Percentiles rank a stretch among this genome's conserved stretches.
Evolutionary conservation across 2,888 invertebrate species (phyloP).

Genomic region (Theretra japonica): DNA sequence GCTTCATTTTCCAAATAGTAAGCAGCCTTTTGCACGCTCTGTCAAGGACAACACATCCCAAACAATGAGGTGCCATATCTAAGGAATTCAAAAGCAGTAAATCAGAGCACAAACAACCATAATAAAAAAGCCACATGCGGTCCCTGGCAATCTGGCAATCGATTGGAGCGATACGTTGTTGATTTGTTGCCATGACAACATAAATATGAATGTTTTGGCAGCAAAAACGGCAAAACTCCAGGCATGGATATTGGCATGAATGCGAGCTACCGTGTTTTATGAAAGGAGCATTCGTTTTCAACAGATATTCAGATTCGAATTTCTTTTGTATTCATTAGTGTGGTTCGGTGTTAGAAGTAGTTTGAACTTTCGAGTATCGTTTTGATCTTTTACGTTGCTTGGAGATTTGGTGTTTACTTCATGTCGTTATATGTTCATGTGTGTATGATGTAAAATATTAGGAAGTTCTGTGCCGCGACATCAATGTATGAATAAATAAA

Average conservation of each 20-base stretch:
- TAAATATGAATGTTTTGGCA: conserved; percentile 41
- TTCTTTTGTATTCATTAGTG: conserved; percentile 1
- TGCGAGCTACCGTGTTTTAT: conserved; percentile 1
- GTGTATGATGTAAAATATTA: too few relatives aligned
- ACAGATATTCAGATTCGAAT: neutral
- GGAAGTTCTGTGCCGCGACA: too few relatives aligned
- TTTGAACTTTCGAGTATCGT: too few relatives aligned
- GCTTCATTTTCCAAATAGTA: too few relatives aligned
- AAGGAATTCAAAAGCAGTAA: neutral
- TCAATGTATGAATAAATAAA: too few relatives aligned
- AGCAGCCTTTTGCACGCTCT: too few relatives aligned
- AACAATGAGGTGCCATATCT: neutral
- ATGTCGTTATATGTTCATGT: too few relatives aligned
- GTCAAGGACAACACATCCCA: neutral
- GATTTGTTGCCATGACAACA: conserved; percentile 43
- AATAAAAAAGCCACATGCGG: conserved; percentile 21
- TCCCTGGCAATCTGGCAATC: conserved; percentile 25
- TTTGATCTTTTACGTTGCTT: too few relatives aligned
- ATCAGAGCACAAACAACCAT: conserved; percentile 15
- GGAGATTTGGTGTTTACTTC: too few relatives aligned
- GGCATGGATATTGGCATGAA: neutral
- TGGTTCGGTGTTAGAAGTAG: too few relatives aligned
- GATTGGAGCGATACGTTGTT: conserved; percentile 38
- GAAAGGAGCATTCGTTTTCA: conserved; percentile 14
- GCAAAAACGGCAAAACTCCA: conserved; percentile 18